Percentiles rank a stretch among this genome's conserved stretches.
These are phyloP conservation scores for Camponotus floridanus DNA, from an alignment of 1,140 invertebrate genomes.

Conservation along the genomic window DNA sequence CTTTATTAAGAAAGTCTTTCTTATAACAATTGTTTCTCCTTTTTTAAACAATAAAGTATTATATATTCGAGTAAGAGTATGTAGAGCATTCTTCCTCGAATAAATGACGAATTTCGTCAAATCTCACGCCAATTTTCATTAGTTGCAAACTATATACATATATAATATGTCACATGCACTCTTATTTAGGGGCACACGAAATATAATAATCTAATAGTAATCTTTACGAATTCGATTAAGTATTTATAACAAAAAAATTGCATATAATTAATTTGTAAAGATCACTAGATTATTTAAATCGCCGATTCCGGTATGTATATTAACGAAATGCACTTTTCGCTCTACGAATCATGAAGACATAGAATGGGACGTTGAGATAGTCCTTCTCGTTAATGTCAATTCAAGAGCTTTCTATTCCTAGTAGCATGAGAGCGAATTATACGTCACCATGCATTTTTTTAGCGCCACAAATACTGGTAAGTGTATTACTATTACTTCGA, in stretches of 20 bases:
- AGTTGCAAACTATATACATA: neutral
- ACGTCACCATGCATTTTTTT: neutral
- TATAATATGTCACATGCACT: neutral
- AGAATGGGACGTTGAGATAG: neutral
- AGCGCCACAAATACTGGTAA: constrained; percentile 21
- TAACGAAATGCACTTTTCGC: constrained; percentile 1
- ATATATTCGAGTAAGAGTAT: constrained; percentile 3
- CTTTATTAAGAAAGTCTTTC: neutral
- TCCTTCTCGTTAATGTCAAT: neutral
- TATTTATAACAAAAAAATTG: neutral
- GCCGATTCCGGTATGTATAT: neutral
- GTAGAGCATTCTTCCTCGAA: neutral
- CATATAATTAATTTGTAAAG: constrained; percentile 9
- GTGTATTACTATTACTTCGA: constrained; percentile 15
- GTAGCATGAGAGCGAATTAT: constrained; percentile 2
- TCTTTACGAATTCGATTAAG: constrained; percentile 3
- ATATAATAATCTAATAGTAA: neutral
- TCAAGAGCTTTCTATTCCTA: neutral
- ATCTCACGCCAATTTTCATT: neutral
- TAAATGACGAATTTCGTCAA: constrained; percentile 16
- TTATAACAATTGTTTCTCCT: neutral
- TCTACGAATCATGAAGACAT: neutral
- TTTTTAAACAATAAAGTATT: constrained; percentile 4
- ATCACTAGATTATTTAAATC: neutral
- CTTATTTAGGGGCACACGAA: neutral